Conservation (phyloP, 1,140 invertebrate genomes). For the Drosophila truncata region DNA sequence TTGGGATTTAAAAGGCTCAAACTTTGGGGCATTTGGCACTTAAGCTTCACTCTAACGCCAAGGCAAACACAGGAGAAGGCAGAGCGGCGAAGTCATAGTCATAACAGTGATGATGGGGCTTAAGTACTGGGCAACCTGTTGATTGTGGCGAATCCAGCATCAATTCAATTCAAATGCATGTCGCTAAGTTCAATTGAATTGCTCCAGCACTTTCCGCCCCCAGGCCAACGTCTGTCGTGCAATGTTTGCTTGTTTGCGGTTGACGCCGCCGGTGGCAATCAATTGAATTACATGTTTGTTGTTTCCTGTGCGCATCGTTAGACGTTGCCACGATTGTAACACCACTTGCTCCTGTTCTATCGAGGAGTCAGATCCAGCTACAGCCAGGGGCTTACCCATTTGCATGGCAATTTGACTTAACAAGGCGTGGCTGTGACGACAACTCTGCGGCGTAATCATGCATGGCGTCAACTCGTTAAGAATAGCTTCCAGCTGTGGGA, state of each 20-base stretch:
- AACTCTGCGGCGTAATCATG: slow-evolving; percentile 63
- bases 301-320: slow-evolving; percentile 78
- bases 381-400: slow-evolving; percentile 65
- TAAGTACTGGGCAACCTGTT: slow-evolving; percentile 66
- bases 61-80: slow-evolving; percentile 18
- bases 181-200: slow-evolving; percentile 73
- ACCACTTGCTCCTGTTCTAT: slow-evolving; percentile 24
- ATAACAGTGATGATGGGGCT: slow-evolving; percentile 21
- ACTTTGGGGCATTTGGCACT: slow-evolving; percentile 39
- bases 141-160: slow-evolving; percentile 61
- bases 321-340: slow-evolving; percentile 31
- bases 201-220: slow-evolving; percentile 20
- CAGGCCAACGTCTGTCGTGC: not conserved
- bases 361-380: not conserved
- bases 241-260: slow-evolving; percentile 52
- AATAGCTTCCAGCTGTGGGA: slow-evolving; percentile 8
- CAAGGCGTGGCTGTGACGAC: slow-evolving; percentile 57
- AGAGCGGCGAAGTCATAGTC: slow-evolving; percentile 8
- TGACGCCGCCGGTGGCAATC: slow-evolving; percentile 60
- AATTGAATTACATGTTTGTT: slow-evolving; percentile 79
- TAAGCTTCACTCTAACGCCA: slow-evolving; percentile 30
- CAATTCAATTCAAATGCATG: slow-evolving; percentile 75
- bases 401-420: slow-evolving; percentile 78
- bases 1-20: slow-evolving; percentile 16
- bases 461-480: slow-evolving; percentile 39